Percentiles rank a stretch among this genome's conserved stretches.
phyloP scores from a whole-genome alignment of 1,140 invertebrate species.

The Theocolax elegans region DNA sequence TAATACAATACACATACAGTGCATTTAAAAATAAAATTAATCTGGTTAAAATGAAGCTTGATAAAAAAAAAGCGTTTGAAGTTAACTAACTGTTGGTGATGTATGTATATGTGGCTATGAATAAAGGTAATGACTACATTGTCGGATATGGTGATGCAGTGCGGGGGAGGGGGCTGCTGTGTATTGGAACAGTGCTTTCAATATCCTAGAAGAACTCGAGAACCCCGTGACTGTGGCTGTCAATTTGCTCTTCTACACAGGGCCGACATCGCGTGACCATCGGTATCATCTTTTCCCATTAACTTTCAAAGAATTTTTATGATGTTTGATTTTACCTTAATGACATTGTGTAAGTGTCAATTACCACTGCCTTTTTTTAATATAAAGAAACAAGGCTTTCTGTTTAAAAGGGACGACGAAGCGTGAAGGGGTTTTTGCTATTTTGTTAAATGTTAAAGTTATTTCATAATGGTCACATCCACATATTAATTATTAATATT shows the following conservation, averaged over 20 bases:
- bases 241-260: conserved; percentile 87
- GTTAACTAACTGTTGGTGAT: no score
- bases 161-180: conserved; percentile 78
- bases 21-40: no score
- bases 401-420: no score
- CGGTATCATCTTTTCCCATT: conserved; percentile 53
- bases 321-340: not conserved
- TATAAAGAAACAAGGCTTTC: no score
- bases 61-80: no score
- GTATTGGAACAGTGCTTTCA: conserved; percentile 86
- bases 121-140: conserved; percentile 64
- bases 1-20: no score
- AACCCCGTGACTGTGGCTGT: conserved; percentile 85
- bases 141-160: conserved; percentile 68
- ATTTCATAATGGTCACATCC: no score
- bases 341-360: not conserved
- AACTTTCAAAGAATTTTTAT: not conserved
- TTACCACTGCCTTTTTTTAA: not conserved
- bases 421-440: conserved; percentile 21
- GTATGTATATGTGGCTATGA: conserved; percentile 33
- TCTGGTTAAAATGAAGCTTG: no score
- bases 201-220: conserved; percentile 78
- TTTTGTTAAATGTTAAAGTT: no score
- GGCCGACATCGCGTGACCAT: conserved; percentile 74
- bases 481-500: no score